These are phyloP conservation scores for Nomada goodeniana DNA, from an alignment of 2,888 invertebrate species.

Conservation along the genomic window DNA sequence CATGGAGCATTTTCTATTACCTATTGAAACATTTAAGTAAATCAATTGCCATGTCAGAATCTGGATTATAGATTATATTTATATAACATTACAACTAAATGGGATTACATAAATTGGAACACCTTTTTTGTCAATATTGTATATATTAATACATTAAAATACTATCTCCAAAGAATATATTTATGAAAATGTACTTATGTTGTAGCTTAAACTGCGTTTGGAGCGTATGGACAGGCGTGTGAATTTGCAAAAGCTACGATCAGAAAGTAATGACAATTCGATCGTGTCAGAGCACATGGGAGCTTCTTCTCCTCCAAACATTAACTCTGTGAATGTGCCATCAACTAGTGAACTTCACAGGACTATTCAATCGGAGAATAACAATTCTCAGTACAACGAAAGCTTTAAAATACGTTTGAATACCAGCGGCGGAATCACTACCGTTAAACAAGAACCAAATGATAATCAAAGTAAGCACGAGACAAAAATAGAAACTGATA, in stretches of 20 bases:
- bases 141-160: neutral
- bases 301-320: slow-evolving; percentile 79
- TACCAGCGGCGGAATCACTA: slow-evolving; percentile 82
- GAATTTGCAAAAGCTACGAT: slow-evolving; percentile 83
- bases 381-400: slow-evolving; percentile 79
- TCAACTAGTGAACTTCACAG: slow-evolving; percentile 77
- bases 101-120: neutral
- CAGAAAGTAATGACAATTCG: slow-evolving; percentile 80
- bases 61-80: neutral
- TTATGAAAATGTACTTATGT: slow-evolving; percentile 67
- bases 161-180: no score
- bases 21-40: neutral
- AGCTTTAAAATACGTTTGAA: slow-evolving; percentile 83
- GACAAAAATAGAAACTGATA: slow-evolving; percentile 74
- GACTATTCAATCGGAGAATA: slow-evolving; percentile 71
- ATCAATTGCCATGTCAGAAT: neutral
- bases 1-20: neutral
- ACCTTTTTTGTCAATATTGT: neutral
- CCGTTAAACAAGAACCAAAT: slow-evolving; percentile 80
- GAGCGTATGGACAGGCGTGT: slow-evolving; percentile 89
- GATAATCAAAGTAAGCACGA: slow-evolving; percentile 76
- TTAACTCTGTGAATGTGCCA: slow-evolving; percentile 73
- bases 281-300: slow-evolving; percentile 75
- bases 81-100: neutral
- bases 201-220: slow-evolving; percentile 88